These are phyloP conservation scores for Cliona cf. orientalis DNA, from an alignment of 37 sponge, comb jelly and placozoan species.

Conservation along the genomic window DNA sequence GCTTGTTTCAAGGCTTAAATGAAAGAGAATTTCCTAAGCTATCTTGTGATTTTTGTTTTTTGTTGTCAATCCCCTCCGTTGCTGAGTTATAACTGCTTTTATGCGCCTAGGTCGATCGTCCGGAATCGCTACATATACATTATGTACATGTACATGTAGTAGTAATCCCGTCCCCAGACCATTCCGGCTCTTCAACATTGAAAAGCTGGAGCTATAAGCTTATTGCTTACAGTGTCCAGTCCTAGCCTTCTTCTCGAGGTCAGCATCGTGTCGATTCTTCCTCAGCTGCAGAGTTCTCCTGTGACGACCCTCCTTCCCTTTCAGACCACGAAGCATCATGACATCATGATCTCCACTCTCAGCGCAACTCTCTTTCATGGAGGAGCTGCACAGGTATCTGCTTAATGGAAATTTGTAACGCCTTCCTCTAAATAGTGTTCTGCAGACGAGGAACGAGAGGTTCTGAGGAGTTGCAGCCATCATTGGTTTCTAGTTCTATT, in stretches of 20 bases:
- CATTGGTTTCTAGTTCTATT: neutral
- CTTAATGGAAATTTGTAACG: neutral
- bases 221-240: constrained; percentile 33
- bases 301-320: neutral
- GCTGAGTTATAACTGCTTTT: no score
- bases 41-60: no score
- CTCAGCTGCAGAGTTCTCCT: neutral
- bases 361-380: neutral
- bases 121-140: no score
- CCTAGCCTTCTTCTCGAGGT: constrained; percentile 59
- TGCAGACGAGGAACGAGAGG: no score
- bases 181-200: neutral
- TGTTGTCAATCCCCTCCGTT: no score
- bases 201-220: neutral
- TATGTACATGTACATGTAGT: no score
- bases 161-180: no score
- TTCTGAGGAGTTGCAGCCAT: no score
- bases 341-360: neutral
- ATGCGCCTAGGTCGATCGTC: no score
- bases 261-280: constrained; percentile 53
- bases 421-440: no score
- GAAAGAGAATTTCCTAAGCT: no score
- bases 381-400: neutral
- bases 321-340: neutral
- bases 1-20: no score